Evolutionary conservation across 2,113 vertebrate species (phyloP), one percentile per base, ranked within the genome.

Genomic region (Phyllopteryx taeniolatus): DNA sequence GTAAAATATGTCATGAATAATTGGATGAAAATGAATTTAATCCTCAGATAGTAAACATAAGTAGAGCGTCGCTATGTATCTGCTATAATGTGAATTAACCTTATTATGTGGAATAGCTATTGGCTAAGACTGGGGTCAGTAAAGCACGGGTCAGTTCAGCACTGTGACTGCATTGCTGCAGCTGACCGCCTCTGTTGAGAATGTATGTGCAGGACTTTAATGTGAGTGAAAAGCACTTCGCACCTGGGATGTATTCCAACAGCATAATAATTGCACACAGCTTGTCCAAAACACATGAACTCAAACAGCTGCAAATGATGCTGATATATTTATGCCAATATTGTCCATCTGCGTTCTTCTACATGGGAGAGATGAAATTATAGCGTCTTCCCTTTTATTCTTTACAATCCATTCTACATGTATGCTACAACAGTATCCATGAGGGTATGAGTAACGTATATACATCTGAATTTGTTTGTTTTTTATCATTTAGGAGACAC

Each of bases 241-340:
- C 78, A 82, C 73, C 74, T 87, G 71, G 39, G 73, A 85, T 83
- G 81, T 70, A 79, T 86, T 85, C 74, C 6, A 31, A 82, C 68
- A 78, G 70, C 71, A 77, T 75, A 53, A n/a, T 83, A 83, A 85
- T 75, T 83, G 77, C 63, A 22, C 31, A 49, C 62, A 39, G 64
- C 22, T 82, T 83, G 66, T 81, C 61, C n/a, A 75, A 71, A 82
- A 68, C 69, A 71, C 53, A 67, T 68, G 70, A 79, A 79, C 10
- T n/a, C 35, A 76, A 51, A 2, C n/a, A 8, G 67, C 68, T 75
- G 49, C 67, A 80, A 67, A 83, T 49, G 12, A 80, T n/a, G 71
- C 17, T 75, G 62, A 77, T 80, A 49, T 70, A 76, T 72, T 67
- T 53, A 68, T 64, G n/a, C 78, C 76, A 73, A 80, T 76, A 86